These are phyloP conservation scores for Nipponacmea schrenckii DNA, from an alignment of 2,888 invertebrate genomes.

Conservation along the genomic window DNA sequence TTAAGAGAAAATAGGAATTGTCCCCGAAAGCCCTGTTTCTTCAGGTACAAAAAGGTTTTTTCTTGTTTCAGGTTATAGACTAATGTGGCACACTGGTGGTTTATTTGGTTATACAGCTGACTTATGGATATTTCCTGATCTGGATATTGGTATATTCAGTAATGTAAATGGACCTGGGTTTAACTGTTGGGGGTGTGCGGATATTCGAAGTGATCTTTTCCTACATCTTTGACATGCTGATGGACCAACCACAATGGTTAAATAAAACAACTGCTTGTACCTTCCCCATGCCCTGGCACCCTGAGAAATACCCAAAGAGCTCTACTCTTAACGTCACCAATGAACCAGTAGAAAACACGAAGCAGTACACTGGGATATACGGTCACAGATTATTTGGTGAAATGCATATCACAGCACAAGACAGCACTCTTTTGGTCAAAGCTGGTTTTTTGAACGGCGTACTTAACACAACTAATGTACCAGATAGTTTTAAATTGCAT, in stretches of 20 bases:
- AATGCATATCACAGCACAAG: conserved; percentile 12
- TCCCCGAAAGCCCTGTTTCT: too few species aligned
- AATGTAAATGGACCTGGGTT: conserved; percentile 21
- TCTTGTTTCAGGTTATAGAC: conserved; percentile 14
- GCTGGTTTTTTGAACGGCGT: conserved; percentile 13
- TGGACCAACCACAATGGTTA: conserved; percentile 41
- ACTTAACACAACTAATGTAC: conserved; percentile 7
- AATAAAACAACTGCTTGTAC: conserved; percentile 39
- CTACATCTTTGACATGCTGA: conserved; percentile 39
- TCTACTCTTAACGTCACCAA: neutral
- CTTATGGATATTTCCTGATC: conserved; percentile 10
- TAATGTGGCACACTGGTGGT: conserved; percentile 14
- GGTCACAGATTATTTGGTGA: conserved; percentile 28
- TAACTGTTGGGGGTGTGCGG: neutral
- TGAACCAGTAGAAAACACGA: neutral
- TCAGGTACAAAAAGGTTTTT: too few species aligned
- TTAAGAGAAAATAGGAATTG: too few species aligned
- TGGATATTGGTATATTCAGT: conserved; percentile 16
- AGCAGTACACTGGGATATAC: conserved; percentile 29
- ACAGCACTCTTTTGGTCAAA: neutral
- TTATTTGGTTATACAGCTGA: conserved; percentile 12
- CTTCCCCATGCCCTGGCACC: conserved; percentile 33
- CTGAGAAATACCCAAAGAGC: neutral
- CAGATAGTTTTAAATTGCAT: neutral
- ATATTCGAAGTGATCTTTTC: conserved; percentile 19